Evolutionary conservation across 2,888 invertebrate species (phyloP).

Genomic region (Toxonevra muliebris): DNA sequence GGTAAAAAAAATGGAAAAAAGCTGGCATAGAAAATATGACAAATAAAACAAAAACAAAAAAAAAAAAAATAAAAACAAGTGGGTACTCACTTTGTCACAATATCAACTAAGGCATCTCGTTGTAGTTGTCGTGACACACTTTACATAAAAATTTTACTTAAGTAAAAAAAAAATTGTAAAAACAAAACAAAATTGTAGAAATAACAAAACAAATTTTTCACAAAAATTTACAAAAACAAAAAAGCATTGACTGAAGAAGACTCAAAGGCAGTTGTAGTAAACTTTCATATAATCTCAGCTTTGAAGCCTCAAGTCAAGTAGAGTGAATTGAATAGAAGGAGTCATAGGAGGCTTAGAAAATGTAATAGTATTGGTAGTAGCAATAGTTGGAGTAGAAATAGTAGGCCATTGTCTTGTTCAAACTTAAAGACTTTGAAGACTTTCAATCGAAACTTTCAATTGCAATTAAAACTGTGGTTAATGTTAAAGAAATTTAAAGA

Average conservation of each 20-base stretch:
- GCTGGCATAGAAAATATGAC: conserved; percentile 46
- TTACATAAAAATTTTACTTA: conserved; percentile 33
- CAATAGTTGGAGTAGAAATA: no score
- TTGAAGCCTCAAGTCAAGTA: no score
- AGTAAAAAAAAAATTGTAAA: background rate
- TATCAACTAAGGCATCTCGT: conserved; percentile 20
- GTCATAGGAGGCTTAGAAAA: no score
- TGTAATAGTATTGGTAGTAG: no score
- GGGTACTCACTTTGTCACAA: conserved; percentile 33
- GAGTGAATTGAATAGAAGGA: no score
- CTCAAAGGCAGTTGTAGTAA: conserved; percentile 2
- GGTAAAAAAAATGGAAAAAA: conserved; percentile 30
- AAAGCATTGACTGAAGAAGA: background rate
- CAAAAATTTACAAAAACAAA: background rate
- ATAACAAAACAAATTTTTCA: no score
- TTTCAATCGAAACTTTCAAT: no score
- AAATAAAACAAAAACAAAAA: conserved; percentile 42
- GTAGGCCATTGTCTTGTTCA: no score
- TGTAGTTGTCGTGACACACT: conserved; percentile 49
- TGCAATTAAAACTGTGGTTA: no score
- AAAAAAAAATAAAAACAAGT: conserved; percentile 35
- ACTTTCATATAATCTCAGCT: no score
- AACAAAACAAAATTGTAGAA: background rate
- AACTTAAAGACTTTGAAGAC: no score
- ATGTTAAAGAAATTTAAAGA: no score